Percentiles rank a stretch among this genome's conserved stretches.
These are phyloP conservation scores for Acheta domesticus DNA, from an alignment of 2,888 invertebrate species.

Conservation along the genomic window DNA sequence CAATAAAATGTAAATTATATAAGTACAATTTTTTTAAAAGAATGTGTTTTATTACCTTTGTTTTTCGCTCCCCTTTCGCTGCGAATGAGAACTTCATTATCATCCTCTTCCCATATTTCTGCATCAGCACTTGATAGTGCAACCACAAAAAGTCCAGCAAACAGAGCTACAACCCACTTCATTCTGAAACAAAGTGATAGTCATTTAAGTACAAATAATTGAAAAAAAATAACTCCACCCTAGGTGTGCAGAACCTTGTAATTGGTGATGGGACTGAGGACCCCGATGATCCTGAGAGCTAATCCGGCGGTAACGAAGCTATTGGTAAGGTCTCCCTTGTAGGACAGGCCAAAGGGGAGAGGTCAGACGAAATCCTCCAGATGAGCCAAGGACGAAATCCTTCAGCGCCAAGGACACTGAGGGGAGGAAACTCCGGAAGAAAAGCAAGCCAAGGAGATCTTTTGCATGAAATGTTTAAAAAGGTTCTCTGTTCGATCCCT, in stretches of 20 bases:
- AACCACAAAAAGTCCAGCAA: conserved; percentile 53
- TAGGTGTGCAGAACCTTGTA: not conserved
- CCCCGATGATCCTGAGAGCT: not conserved
- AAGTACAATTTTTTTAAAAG: too few relatives aligned
- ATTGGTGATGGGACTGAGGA: not conserved
- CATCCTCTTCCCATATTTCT: conserved; percentile 75
- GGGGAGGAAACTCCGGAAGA: too few relatives aligned
- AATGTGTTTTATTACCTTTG: conserved; percentile 48
- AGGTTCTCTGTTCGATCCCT: not conserved
- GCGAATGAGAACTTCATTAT: conserved; percentile 74
- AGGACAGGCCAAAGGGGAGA: too few relatives aligned
- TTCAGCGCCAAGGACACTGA: too few relatives aligned
- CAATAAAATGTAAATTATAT: too few relatives aligned
- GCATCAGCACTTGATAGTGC: conserved; percentile 58
- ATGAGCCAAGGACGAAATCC: too few relatives aligned
- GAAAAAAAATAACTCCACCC: too few relatives aligned
- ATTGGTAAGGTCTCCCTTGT: too few relatives aligned
- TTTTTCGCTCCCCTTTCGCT: conserved; percentile 76
- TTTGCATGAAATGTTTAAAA: too few relatives aligned
- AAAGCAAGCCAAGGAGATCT: too few relatives aligned
- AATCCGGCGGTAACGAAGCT: too few relatives aligned
- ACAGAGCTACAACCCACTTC: conserved; percentile 54
- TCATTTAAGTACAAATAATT: conserved; percentile 29
- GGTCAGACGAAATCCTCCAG: too few relatives aligned
- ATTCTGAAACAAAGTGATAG: conserved; percentile 45